Evolutionary conservation across 2,888 invertebrate species (phyloP), one percentile per base, ranked within the genome.

Genomic region (Theodoxus fluviatilis): DNA sequence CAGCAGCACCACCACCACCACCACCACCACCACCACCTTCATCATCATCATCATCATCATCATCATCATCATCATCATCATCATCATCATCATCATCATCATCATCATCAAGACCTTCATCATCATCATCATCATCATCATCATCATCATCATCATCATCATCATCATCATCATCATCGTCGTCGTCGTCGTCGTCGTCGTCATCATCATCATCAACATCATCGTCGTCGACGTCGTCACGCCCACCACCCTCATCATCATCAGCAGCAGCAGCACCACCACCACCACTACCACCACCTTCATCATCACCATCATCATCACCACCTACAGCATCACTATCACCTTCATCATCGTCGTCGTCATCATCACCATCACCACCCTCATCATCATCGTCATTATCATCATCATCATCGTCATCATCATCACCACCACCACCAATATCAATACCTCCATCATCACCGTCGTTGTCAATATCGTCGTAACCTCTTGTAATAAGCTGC

Each of bases 101-200:
- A 43, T 43, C 43, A 15, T 43, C 43, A 15, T 43, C 43, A 15
- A 12, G 9, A 15, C 15, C 43, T 12, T 43, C 15, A 43, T 43
- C 43, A 43, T 43, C 43, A 43, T 43, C 43, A 43, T 43, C 43
- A 43, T 43, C 43, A 15, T 43, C 43, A 43, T 43, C 43, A 15
- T 43, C 43, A 15, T 43, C 43, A 43, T 43, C 43, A 43, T 43
- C 43, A 43, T 43, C 43, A 15, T 43, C 43, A 15, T 43, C 43
- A 15, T 43, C 43, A 15, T 43, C 43, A 43, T 43, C 15, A 43
- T 43, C 43, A 43, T 43, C 43, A 43, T 43, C 43, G 15, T 43
- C 43, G 43, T 43, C 43, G 43, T 43, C 43, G 43, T 43, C 43
- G 43, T 43, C 43, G 43, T 43, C 43, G 43, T 43, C 43, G 43